These are phyloP conservation scores for Mimas tiliae DNA, from an alignment of 2,888 invertebrate genomes.

Conservation along the genomic window DNA sequence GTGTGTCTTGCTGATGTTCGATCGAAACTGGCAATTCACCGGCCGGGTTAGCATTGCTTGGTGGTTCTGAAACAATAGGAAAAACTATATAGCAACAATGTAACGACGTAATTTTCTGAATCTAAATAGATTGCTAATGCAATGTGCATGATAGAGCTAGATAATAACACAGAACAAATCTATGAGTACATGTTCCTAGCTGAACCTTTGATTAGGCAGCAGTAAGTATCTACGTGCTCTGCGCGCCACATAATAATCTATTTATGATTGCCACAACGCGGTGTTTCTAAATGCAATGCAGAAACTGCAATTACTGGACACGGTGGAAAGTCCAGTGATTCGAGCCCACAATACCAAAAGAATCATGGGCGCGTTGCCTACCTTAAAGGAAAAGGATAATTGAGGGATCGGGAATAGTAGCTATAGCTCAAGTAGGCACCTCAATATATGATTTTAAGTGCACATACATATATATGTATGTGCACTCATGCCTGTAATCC, in stretches of 20 bases:
- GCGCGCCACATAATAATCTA: slow-evolving; percentile 72
- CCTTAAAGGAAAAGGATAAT: no score
- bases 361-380: slow-evolving; percentile 36
- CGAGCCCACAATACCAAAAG: slow-evolving; percentile 60
- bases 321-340: slow-evolving; percentile 57
- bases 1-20: slow-evolving; percentile 91
- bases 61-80: slow-evolving; percentile 79
- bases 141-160: slow-evolving; percentile 45
- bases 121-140: slow-evolving; percentile 39
- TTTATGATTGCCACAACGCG: slow-evolving; percentile 66
- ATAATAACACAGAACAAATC: slow-evolving; percentile 61
- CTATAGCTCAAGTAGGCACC: no score
- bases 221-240: slow-evolving; percentile 42
- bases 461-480: no score
- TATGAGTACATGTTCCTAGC: slow-evolving; percentile 50
- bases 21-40: slow-evolving; percentile 89
- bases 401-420: no score
- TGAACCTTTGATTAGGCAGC: slow-evolving; percentile 60
- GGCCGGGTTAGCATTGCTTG: slow-evolving; percentile 64
- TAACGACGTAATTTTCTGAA: not conserved
- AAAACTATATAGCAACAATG: slow-evolving; percentile 31
- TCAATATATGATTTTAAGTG: no score
- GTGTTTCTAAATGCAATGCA: slow-evolving; percentile 60
- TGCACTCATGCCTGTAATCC: no score
- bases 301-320: slow-evolving; percentile 62